phyloP scores from a whole-genome alignment of 2,113 vertebrate species.

The Shinisaurus crocodilurus region DNA sequence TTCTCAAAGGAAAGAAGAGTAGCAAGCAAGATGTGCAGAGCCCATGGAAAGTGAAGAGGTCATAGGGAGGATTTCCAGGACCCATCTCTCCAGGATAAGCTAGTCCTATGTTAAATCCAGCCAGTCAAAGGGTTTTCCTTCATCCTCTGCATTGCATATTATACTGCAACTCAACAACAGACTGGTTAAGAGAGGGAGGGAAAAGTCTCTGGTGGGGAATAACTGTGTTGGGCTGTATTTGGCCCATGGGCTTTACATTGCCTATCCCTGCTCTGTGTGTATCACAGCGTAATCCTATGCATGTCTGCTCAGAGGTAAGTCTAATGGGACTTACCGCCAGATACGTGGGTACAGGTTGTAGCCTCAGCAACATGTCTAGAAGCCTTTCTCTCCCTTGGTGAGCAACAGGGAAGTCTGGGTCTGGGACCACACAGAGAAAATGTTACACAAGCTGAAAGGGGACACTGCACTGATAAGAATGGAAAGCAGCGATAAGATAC shows the following conservation, averaged over 20 bases:
- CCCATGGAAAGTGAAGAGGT: neutral
- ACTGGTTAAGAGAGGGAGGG: neutral
- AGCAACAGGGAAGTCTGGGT: neutral
- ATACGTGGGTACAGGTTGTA: neutral
- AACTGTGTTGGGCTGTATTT: neutral
- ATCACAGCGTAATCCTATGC: neutral
- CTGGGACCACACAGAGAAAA: neutral
- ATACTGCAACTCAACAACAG: neutral
- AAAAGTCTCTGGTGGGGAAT: neutral
- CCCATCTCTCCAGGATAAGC: neutral
- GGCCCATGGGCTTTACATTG: neutral
- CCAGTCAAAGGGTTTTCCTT: neutral
- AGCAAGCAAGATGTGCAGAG: neutral
- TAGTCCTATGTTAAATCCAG: neutral
- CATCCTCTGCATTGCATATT: neutral
- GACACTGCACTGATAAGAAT: neutral
- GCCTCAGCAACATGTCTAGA: neutral
- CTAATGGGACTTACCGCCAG: too few relatives aligned
- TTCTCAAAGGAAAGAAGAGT: neutral
- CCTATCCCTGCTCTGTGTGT: neutral
- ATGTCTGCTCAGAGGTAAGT: too few relatives aligned
- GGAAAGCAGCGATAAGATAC: neutral
- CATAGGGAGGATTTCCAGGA: neutral
- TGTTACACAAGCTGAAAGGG: neutral
- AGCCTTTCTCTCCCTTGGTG: neutral